These are phyloP conservation scores for Pomatostomus ruficeps DNA, from an alignment of 2,113 vertebrate genomes.

Conservation along the genomic window DNA sequence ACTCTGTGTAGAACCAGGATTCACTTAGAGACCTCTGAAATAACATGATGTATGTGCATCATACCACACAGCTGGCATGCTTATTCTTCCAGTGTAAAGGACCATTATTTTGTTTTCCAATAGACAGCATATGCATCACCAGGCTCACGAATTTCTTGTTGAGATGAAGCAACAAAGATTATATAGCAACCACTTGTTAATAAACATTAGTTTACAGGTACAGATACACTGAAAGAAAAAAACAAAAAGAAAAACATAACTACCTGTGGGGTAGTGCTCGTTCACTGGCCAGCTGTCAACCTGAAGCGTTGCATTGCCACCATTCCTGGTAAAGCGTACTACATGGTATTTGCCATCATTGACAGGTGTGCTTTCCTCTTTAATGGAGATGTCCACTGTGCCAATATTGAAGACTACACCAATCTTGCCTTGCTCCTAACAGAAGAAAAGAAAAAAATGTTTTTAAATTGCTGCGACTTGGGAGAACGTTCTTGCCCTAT, in stretches of 20 bases:
- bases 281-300: slow-evolving; percentile 97
- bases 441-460: background rate
- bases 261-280: slow-evolving; percentile 96
- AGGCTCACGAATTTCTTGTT: background rate
- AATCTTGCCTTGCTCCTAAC: slow-evolving; percentile 95
- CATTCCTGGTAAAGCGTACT: slow-evolving; percentile 95
- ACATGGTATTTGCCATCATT: slow-evolving; percentile 97
- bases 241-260: background rate
- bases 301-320: slow-evolving; percentile 94
- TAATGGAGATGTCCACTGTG: slow-evolving; percentile 90
- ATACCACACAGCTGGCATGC: background rate
- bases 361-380: slow-evolving; percentile 89
- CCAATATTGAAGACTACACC: slow-evolving; percentile 98
- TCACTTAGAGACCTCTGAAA: background rate
- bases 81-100: background rate
- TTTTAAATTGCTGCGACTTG: background rate
- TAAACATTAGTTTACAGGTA: background rate
- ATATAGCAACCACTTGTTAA: background rate
- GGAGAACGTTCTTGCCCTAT: background rate
- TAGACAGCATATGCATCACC: background rate
- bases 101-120: background rate
- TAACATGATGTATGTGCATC: background rate
- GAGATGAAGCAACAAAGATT: background rate
- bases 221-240: background rate
- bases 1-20: background rate